Percentiles rank a stretch among this genome's conserved stretches.
These are phyloP conservation scores for Nibea albiflora DNA, from an alignment of 2,113 vertebrate genomes.

Conservation along the genomic window DNA sequence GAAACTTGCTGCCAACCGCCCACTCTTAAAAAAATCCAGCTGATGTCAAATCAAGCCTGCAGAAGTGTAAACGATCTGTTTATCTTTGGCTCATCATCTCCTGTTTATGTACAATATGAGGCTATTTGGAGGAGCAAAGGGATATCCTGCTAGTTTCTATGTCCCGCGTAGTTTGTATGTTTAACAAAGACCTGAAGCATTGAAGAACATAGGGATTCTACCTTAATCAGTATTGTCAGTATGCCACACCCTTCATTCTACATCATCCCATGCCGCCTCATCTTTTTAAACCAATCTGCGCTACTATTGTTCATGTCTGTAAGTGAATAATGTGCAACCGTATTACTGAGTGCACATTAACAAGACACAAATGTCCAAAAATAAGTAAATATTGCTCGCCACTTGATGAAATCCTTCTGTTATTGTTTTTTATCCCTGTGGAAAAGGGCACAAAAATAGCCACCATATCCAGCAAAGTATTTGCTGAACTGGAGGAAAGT, in stretches of 20 bases:
- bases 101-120: conserved; percentile 36
- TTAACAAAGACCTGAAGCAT: neutral
- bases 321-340: neutral
- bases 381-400: neutral
- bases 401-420: conserved; percentile 27
- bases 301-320: neutral
- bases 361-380: neutral
- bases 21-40: conserved; percentile 5
- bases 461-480: conserved; percentile 42
- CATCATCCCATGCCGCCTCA: neutral
- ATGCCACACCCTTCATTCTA: neutral
- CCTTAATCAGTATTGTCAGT: neutral
- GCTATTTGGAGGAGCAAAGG: conserved; percentile 31
- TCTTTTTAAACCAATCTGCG: neutral
- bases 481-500: conserved; percentile 28
- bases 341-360: conserved; percentile 8
- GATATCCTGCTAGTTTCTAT: conserved; percentile 13
- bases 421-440: conserved; percentile 28
- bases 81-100: conserved; percentile 31
- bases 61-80: conserved; percentile 31
- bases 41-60: conserved; percentile 38
- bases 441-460: conserved; percentile 19
- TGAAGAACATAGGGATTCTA: neutral
- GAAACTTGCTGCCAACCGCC: conserved; percentile 4
- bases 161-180: neutral